Base-by-base conservation (phyloP, 2,797 vertebrate species). In the Heteromormyrus szaboi region DNA sequence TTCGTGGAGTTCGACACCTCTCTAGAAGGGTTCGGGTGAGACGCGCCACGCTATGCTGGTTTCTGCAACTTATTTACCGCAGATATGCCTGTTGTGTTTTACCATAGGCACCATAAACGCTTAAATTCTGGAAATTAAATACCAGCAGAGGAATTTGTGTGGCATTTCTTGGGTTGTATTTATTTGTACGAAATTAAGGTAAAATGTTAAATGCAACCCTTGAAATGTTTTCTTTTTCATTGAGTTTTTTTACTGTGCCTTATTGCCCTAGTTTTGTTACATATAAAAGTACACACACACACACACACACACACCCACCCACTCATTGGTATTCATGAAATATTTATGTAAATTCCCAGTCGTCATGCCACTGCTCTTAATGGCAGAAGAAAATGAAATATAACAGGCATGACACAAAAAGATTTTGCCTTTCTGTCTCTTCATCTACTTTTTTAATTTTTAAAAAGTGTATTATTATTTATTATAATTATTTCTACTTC, bases 1-100 rank as follows among this genome's bases (percentile, higher is more conserved):
- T 99, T 99, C 90, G 97, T 99, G 87, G 98, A 99, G 96, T 99
- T 99, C 89, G 98, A 99, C 95, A 97, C 97, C 0, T 97, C 98
- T 41, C 95, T 98, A 89, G 99, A 99, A 94, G 99, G 99, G 12
- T 99, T 99, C 7, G 99, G 99, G 99, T 99, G 5, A 94, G 95
- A 91, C 17, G 17, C 2, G 54, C 29, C 79, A 4, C 19, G 22
- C 59, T 90, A 81, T 56, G 54, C 22, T 19, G 65, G 29, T 44
- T 8, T 83, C 5, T 22, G 6, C n/a, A 37, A 17, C 51, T 7
- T 19, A 86, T 86, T 56, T 86, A 86, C 48, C 51, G 0, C 14
- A 48, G 46, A 51, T 51, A 3, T 48, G 46, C 83, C 83, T 53
- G 83, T 25, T 48, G 22, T 3, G 7, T 9, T 48, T 81, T 41